Evolutionary conservation across 2,888 invertebrate genomes (phyloP).

Genomic region (Agriopis aurantiaria): DNA sequence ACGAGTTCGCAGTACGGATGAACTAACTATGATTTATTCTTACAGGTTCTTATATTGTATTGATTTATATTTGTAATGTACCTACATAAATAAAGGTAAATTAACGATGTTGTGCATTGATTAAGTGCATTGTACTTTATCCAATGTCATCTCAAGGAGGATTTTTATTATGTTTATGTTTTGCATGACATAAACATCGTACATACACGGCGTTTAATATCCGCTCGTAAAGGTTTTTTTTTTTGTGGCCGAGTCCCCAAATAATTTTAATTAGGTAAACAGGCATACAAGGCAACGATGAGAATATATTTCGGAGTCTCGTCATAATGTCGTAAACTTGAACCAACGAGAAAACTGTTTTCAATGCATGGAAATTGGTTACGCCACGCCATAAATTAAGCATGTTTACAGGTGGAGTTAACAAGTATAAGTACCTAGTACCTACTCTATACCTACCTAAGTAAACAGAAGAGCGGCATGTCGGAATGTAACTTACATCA

Average conservation of each 20-base stretch:
- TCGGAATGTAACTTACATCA: not conserved
- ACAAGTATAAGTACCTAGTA: not conserved
- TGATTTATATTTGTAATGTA: slow-evolving; percentile 19
- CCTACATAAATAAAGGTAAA: slow-evolving; percentile 15
- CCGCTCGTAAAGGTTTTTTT: slow-evolving; percentile 37
- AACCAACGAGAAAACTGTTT: slow-evolving; percentile 15
- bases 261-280: slow-evolving; percentile 33
- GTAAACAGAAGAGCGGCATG: not conserved
- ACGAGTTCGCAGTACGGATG: not conserved
- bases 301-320: slow-evolving; percentile 14
- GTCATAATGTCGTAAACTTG: slow-evolving; percentile 12
- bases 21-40: not conserved
- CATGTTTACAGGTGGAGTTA: slow-evolving; percentile 8
- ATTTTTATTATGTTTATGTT: slow-evolving; percentile 39
- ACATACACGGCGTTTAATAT: slow-evolving; percentile 28
- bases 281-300: slow-evolving; percentile 10
- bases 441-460: not conserved
- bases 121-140: slow-evolving; percentile 42
- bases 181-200: slow-evolving; percentile 31
- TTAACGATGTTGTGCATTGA: slow-evolving; percentile 31
- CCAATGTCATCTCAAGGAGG: slow-evolving; percentile 44
- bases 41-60: slow-evolving; percentile 1
- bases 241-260: slow-evolving; percentile 25
- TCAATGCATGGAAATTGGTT: slow-evolving; percentile 13
- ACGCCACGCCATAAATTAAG: slow-evolving; percentile 8